Evolutionary conservation across 2,113 vertebrate genomes (phyloP), one percentile per base, ranked within the genome.

Genomic region (Agapornis roseicollis): DNA sequence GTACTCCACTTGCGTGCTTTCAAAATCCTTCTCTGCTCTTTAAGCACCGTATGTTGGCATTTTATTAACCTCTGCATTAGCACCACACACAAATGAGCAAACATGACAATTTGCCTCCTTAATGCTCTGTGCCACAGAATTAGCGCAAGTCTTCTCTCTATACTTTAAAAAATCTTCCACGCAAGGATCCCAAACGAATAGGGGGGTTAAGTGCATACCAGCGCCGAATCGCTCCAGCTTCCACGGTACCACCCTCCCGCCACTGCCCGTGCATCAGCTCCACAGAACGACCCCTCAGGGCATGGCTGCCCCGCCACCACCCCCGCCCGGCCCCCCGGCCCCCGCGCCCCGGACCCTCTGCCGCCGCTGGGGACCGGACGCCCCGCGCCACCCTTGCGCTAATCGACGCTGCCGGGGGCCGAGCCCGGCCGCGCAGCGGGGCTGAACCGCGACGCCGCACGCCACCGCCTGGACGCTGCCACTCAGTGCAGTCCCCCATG

Each of bases 391-490:
- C 39, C 53, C 46, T 12, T 6, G 12, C 55, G 12, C 31, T 19
- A 56, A 56, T 9, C 19, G 19, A n/a, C 31, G 31, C 19, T 6
- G 31, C 55, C 19, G 55, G 31, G 13, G 8, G 8, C 18, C 19
- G 12, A 8, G 2, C 8, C 37, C 23, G 18, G 13, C 4, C 78
- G 96, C 93, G 80, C 96, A 92, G 95, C 87, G 95, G 70, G 90
- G 58, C 80, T 93, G 46, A 66, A 92, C 77, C 78, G 80, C 80
- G 96, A 97, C 95, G 97, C 97, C 97, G 97, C 98, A 98, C 98
- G 97, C 98, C 98, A 98, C 98, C 98, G 96, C 98, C 98, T 98
- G 98, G 98, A 96, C 90, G 49, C 88, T 52, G 93, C 95, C 64
- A 79, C 44, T 91, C 89, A 96, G 72, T 97, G 95, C 97, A 97